Evolutionary conservation across 2,113 vertebrate species (phyloP).

Genomic region (Zosterops pallidus): DNA sequence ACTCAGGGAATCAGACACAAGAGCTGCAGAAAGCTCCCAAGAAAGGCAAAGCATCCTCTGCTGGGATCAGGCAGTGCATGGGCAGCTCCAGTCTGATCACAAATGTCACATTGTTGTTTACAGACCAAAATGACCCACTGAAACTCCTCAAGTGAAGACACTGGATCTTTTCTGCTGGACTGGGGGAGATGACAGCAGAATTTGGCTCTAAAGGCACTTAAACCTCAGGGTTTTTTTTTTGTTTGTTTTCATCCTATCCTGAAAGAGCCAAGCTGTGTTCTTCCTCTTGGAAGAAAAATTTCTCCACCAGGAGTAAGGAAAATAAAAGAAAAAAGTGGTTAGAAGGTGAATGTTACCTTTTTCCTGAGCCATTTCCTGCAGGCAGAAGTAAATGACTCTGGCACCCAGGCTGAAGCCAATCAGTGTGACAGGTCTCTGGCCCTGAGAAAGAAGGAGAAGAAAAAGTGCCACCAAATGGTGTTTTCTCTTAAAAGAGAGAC

Average conservation of each 20-base stretch:
- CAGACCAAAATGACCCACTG: not conserved
- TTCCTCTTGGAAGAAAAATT: not conserved
- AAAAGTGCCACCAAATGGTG: not conserved
- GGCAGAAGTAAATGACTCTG: constrained; percentile 96
- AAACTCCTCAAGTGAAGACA: not conserved
- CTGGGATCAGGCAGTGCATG: not conserved
- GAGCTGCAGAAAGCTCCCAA: constrained; percentile 9
- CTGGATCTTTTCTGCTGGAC: not conserved
- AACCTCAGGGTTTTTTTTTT: not conserved
- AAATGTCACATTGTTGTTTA: not conserved
- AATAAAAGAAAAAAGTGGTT: not conserved
- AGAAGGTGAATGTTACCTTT: constrained; percentile 75
- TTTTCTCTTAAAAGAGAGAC: not conserved
- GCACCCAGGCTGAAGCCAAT: constrained; percentile 97
- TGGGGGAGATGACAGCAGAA: not conserved
- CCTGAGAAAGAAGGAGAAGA: constrained; percentile 71
- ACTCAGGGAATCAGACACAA: not conserved
- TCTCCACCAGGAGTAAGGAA: not conserved
- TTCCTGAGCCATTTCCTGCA: constrained; percentile 92
- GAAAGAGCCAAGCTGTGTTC: not conserved
- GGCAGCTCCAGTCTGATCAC: constrained; percentile 6
- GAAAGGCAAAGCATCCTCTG: constrained; percentile 32
- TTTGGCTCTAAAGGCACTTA: not conserved
- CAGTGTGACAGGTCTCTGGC: constrained; percentile 89
- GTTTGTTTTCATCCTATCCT: not conserved